These are phyloP conservation scores for Aphelinus certus DNA, from an alignment of 1,140 invertebrate genomes.

Conservation along the genomic window DNA sequence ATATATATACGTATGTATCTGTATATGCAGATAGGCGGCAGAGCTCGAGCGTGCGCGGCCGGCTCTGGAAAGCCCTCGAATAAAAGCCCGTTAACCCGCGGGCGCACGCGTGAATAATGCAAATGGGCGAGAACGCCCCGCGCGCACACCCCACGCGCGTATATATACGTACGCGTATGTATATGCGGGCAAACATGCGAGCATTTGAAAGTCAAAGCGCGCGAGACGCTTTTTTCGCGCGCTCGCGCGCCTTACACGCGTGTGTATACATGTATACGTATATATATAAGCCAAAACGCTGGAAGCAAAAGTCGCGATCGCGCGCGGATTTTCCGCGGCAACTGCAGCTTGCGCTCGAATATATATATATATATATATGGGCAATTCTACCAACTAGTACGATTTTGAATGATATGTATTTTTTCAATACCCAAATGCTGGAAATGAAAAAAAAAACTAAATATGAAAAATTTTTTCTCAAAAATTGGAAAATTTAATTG, in stretches of 20 bases:
- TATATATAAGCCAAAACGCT: too few species aligned
- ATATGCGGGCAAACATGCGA: neutral
- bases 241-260: too few species aligned
- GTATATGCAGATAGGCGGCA: neutral
- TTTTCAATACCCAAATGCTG: too few species aligned
- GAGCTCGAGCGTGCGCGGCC: neutral
- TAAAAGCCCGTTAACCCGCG: neutral
- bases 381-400: too few species aligned
- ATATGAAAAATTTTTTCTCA: too few species aligned
- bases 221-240: neutral
- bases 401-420: too few species aligned
- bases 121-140: conserved; percentile 8
- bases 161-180: conserved; percentile 18
- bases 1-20: neutral
- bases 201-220: conserved; percentile 37
- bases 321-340: too few species aligned
- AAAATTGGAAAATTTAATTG: too few species aligned
- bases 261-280: neutral
- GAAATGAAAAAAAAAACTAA: too few species aligned
- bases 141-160: conserved; percentile 4
- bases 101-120: conserved; percentile 15
- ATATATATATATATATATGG: too few species aligned
- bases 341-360: too few species aligned
- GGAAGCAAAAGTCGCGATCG: too few species aligned
- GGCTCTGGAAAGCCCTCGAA: neutral